phyloP scores from a whole-genome alignment of 2,888 invertebrate genomes.

The Lucinisca nassula region DNA sequence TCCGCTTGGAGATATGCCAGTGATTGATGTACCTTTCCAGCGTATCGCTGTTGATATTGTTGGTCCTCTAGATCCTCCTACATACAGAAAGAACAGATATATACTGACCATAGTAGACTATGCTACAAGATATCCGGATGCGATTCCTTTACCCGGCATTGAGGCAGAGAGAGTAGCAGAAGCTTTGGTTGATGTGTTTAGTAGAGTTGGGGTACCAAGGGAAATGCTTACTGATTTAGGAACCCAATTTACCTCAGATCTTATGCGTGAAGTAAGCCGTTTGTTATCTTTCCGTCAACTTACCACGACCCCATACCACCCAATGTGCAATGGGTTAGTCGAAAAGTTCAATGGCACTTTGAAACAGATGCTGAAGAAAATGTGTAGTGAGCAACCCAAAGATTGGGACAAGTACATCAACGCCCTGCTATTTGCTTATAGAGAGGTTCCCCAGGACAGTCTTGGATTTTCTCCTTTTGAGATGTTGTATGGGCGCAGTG shows the following conservation, averaged over 20 bases:
- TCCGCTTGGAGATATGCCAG: slow-evolving; percentile 61
- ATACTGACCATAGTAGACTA: slow-evolving; percentile 63
- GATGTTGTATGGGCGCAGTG: too few relatives aligned
- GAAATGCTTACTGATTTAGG: slow-evolving; percentile 56
- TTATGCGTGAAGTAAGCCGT: slow-evolving; percentile 67
- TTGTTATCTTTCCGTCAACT: too few relatives aligned
- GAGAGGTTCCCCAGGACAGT: too few relatives aligned
- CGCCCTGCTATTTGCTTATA: too few relatives aligned
- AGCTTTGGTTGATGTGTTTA: slow-evolving; percentile 45
- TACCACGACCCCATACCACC: too few relatives aligned
- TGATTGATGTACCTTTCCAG: slow-evolving; percentile 65
- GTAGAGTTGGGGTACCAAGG: slow-evolving; percentile 44
- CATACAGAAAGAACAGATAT: slow-evolving; percentile 39
- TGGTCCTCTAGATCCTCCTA: slow-evolving; percentile 51
- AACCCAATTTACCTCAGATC: slow-evolving; percentile 68
- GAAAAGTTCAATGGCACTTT: too few relatives aligned
- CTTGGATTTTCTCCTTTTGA: too few relatives aligned
- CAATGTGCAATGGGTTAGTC: too few relatives aligned
- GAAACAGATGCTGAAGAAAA: too few relatives aligned
- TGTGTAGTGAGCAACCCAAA: too few relatives aligned
- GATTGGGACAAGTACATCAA: too few relatives aligned
- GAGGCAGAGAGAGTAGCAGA: slow-evolving; percentile 57
- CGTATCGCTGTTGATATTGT: slow-evolving; percentile 63
- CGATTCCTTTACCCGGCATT: slow-evolving; percentile 13
- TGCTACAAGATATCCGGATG: slow-evolving; percentile 46